Base-by-base conservation (phyloP, 1,140 invertebrate species). In the Drosophila mayri region DNA sequence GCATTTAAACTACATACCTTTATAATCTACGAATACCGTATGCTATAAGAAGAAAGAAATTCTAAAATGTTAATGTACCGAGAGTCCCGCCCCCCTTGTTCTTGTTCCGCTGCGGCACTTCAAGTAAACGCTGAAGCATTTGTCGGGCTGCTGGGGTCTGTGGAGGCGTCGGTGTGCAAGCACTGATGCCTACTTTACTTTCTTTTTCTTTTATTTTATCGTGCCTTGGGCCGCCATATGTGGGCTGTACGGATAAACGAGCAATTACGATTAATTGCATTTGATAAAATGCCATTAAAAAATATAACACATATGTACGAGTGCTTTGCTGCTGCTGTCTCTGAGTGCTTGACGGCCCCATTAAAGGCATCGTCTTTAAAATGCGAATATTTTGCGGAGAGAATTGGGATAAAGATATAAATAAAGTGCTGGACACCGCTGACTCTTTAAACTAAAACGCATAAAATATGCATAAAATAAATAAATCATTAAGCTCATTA, bases 241-340 rank as follows among this genome's bases (percentile, higher is more conserved):
- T 63, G 67, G 20, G 57, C 64, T 57, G 65, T 64, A 30, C 47
- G 72, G 71, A 65, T 88, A 88, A 87, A 84, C 77, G 85, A 78
- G 73, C 85, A 90, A 90, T 88, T 88, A 90, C 84, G 84, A 88
- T 88, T 90, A 90, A 88, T 88, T 80, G 81, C 68, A 74, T 90
- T 84, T 84, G 84, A 88, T 90, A 90, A 81, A 90, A 81, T 65
- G 68, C 72, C 84, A 80, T 87, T 87, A 88, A 87, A 80, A 81
- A 72, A 76, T 79, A 72, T 83, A 73, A 79, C 66, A 68, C 74
- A 87, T 57, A 65, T 79, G 76, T 59, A 40, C 43, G 18, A 70
- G 38, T 22, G 64, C 79, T 47, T 61, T 76, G 66, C 63, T 44
- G 66, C 63, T 44, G 59, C 50, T 52, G 47, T 49, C 25, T 57